These are phyloP conservation scores for Trisateles emortualis DNA, from an alignment of 2,888 invertebrate species.

Conservation along the genomic window DNA sequence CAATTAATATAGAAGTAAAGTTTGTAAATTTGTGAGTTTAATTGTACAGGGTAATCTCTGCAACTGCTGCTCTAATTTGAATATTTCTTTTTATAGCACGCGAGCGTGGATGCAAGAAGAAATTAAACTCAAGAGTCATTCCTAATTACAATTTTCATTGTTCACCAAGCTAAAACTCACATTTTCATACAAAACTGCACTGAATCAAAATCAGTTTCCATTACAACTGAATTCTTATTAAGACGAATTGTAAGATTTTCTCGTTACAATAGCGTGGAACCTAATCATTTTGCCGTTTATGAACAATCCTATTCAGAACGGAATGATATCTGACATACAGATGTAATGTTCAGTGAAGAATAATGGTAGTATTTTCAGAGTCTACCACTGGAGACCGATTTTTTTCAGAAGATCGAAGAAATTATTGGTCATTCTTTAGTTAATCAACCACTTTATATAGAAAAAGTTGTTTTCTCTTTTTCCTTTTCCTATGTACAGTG, in stretches of 20 bases:
- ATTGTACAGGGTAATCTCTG: too few species aligned
- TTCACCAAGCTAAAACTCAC: slow-evolving; percentile 21
- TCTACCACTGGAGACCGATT: too few species aligned
- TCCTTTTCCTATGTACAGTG: too few species aligned
- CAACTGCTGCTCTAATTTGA: too few species aligned
- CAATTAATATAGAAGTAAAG: too few species aligned
- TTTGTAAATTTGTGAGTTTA: too few species aligned
- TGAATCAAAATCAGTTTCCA: slow-evolving; percentile 31
- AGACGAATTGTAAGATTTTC: slow-evolving; percentile 37
- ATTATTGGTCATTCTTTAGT: too few species aligned
- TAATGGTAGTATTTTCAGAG: slow-evolving; percentile 3
- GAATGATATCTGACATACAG: slow-evolving; percentile 35
- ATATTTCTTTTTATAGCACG: too few species aligned
- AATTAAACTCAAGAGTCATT: slow-evolving; percentile 13
- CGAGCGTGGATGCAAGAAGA: background rate
- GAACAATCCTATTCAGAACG: slow-evolving; percentile 47
- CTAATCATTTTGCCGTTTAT: slow-evolving; percentile 58
- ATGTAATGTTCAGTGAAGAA: slow-evolving; percentile 10
- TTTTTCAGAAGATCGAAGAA: too few species aligned
- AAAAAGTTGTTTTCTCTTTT: too few species aligned
- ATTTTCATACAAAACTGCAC: slow-evolving; percentile 13
- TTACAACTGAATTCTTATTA: slow-evolving; percentile 49
- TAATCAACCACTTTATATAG: too few species aligned
- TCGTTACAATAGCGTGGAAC: slow-evolving; percentile 49
- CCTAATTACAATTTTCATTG: slow-evolving; percentile 36